Base-by-base conservation (phyloP, 92 coral and sea anemone genomes). In the Bergia sp. region DNA sequence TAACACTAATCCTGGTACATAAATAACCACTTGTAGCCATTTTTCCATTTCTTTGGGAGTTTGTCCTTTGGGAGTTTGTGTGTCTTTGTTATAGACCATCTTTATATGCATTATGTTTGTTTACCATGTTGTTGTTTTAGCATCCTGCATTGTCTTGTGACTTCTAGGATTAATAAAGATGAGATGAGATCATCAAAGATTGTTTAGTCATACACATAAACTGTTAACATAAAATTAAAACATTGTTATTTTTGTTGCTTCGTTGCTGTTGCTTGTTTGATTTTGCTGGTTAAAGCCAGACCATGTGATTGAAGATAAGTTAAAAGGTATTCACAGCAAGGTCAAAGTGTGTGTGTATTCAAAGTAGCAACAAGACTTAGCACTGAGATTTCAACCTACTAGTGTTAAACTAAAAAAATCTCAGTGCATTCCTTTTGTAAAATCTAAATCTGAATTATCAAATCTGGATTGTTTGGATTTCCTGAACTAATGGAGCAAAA, bases 11-110 rank as follows among this genome's bases (percentile, higher is more conserved):
- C 45, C 20, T 73, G 45, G 21, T 37, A 20, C 77, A 38, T 21
- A 37, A 20, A 38, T 73, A 7, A 1, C 77, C n/a, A 11, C 15
- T 7, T 4, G 18, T 37, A 12, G 4, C 4, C 3, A 73, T 73
- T 73, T 43, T 38, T 73, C 77, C 77, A 37, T 41, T 38, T 73
- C 15, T 37, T 4, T 41, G 20, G 40, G 7, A 73, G 40, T 73
- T 37, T 73, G 45, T 29, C 77, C 77, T 73, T 73, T 73, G 77
- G 77, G 77, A 73, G 37, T 73, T 72, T 1, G 58, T 53, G 15
- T 37, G 77, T 38, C 77, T 73, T 73, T 73, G 77, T 37, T 36
- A 11, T 72, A 73, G 77, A 37, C 20, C 5, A 7, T 20, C 77
- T 37, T 73, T 73, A 21, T 73, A 9, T 36, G 1, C 20, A 3